Evolutionary conservation across 2,113 vertebrate genomes (phyloP).

Genomic region (Plectropomus leopardus): DNA sequence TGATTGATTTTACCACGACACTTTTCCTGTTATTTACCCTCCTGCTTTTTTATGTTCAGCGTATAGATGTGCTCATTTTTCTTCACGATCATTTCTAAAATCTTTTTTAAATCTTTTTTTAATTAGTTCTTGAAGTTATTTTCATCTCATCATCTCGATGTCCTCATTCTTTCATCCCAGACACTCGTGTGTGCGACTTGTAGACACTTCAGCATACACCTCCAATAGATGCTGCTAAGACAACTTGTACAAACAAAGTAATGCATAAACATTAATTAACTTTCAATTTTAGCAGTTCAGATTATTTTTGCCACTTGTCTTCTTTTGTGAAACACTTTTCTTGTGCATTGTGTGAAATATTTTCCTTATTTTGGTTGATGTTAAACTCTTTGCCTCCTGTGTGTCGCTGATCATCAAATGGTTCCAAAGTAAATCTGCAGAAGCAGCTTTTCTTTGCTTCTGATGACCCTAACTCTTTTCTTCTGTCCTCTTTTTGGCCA

Average conservation of each 20-base stretch:
- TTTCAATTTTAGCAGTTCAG: not conserved
- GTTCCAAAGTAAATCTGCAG: conserved; percentile 12
- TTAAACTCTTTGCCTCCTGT: conserved; percentile 10
- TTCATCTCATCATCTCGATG: conserved; percentile 10
- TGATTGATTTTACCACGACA: not conserved
- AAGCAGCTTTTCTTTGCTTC: not conserved
- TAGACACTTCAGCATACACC: not conserved
- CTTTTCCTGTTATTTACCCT: conserved; percentile 14
- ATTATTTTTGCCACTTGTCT: not conserved
- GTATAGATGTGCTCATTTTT: not conserved
- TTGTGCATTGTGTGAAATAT: not conserved
- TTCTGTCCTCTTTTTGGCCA: not conserved
- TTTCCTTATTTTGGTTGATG: not conserved
- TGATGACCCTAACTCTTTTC: not conserved
- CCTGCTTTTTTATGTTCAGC: not conserved
- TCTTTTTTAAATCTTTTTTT: not conserved
- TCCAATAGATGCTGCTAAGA: not conserved
- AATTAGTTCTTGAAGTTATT: conserved; percentile 17
- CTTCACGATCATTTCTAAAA: conserved; percentile 2
- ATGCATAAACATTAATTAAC: not conserved
- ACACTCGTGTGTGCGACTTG: not conserved
- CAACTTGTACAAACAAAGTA: not conserved
- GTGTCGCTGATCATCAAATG: not conserved
- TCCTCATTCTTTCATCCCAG: conserved; percentile 10
- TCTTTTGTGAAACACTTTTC: not conserved